A percentile compares a stretch with the other conserved stretches of the same genome.
Conservation (phyloP, 2,797 vertebrate species). For the Cuculus canorus region DNA sequence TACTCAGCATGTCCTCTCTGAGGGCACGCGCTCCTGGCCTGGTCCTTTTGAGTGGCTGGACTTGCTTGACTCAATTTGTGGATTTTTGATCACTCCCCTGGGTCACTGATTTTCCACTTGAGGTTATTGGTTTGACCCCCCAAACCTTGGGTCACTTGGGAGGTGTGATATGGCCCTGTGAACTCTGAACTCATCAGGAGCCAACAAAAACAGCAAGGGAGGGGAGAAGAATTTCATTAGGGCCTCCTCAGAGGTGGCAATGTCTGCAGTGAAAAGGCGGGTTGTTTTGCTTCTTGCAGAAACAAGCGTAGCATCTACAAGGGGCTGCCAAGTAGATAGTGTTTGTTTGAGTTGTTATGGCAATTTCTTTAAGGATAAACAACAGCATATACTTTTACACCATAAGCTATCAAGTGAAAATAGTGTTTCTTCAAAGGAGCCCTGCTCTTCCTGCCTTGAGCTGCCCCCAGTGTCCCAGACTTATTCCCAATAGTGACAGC, state of each 20-base stretch:
- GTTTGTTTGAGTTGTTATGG: constrained; percentile 10
- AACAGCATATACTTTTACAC: constrained; percentile 25
- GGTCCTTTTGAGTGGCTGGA: constrained; percentile 57
- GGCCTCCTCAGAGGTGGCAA: constrained; percentile 35
- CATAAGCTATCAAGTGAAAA: background rate
- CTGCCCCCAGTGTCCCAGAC: background rate
- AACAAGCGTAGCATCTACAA: constrained; percentile 27
- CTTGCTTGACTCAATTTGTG: constrained; percentile 65
- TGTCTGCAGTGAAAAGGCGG: background rate
- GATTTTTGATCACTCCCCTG: constrained; percentile 63
- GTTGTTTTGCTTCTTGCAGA: constrained; percentile 52
- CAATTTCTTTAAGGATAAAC: constrained; percentile 31
- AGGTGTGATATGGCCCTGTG: constrained; percentile 66
- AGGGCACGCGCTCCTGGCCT: constrained; percentile 28
- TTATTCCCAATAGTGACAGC: background rate
- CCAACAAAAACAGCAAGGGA: constrained; percentile 60
- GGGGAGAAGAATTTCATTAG: constrained; percentile 71
- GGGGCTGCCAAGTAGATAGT: constrained; percentile 18
- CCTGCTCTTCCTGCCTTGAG: background rate
- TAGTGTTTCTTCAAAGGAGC: background rate
- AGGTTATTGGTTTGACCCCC: constrained; percentile 69
- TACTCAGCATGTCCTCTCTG: constrained; percentile 39
- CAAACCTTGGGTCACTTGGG: constrained; percentile 58
- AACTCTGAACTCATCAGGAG: constrained; percentile 70
- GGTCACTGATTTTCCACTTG: constrained; percentile 67